Evolutionary conservation across 2,888 invertebrate genomes (phyloP).

Genomic region (Rhaphigaster nebulosa): DNA sequence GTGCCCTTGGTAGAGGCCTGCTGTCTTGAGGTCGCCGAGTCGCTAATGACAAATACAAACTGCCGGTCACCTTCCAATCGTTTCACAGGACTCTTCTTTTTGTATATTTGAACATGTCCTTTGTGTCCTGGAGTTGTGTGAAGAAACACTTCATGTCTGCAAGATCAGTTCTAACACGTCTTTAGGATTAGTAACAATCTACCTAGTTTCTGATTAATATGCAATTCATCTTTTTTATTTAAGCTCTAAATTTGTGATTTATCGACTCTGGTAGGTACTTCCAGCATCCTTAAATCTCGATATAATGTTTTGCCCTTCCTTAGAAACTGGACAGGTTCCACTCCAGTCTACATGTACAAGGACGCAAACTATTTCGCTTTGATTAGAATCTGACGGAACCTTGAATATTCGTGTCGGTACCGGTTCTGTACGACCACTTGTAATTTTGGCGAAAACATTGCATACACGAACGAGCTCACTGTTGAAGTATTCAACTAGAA

Average conservation of each 20-base stretch:
- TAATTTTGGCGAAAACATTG: not conserved
- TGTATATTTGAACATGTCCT: not conserved
- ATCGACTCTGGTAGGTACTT: no score
- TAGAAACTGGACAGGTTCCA: not conserved
- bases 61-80: slow-evolving; percentile 23
- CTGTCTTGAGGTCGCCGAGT: not conserved
- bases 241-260: no score
- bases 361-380: not conserved
- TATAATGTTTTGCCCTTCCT: not conserved
- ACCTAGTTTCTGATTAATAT: no score
- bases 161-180: not conserved
- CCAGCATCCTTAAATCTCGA: not conserved
- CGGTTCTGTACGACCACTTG: not conserved
- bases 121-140: not conserved
- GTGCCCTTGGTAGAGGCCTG: not conserved
- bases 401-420: not conserved
- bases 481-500: not conserved
- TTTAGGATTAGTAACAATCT: no score
- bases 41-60: slow-evolving; percentile 29
- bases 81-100: not conserved
- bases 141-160: not conserved
- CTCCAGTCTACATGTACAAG: not conserved
- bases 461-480: not conserved
- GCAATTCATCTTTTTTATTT: no score
- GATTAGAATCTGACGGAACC: not conserved